A percentile compares a stretch with the other conserved stretches of the same genome.
Evolutionary conservation across 2,113 vertebrate genomes (phyloP).

Genomic region (Erythrolamprus reginae): DNA sequence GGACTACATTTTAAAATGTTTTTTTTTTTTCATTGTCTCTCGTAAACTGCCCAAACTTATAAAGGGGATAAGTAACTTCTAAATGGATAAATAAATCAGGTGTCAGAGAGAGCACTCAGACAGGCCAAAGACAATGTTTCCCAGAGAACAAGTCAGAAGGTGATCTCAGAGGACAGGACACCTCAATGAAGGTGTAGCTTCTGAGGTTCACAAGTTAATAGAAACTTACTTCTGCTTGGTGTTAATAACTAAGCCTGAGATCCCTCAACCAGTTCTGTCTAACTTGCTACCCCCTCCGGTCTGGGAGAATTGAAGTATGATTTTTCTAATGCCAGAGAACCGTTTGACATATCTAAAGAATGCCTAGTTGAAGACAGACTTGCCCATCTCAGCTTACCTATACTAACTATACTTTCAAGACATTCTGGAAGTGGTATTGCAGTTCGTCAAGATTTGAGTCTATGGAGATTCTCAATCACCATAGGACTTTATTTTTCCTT

Average conservation of each 20-base stretch:
- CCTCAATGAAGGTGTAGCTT: not conserved
- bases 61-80: not conserved
- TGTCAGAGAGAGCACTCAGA: not conserved
- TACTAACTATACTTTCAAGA: not conserved
- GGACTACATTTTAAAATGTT: not conserved
- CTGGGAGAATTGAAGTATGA: not conserved
- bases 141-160: not conserved
- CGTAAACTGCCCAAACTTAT: not conserved
- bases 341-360: not conserved
- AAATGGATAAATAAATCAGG: not conserved
- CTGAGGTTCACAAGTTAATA: not conserved
- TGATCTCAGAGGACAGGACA: not conserved
- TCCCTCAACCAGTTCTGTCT: not conserved
- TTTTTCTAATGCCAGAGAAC: not conserved
- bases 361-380: not conserved
- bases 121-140: not conserved
- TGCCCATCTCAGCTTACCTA: not conserved
- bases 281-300: not conserved
- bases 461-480: not conserved
- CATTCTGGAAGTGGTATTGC: not conserved
- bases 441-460: not conserved
- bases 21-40: not conserved
- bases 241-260: not conserved
- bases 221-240: not conserved
- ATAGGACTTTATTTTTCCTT: not conserved